These are phyloP conservation scores for Macheiramphus alcinus DNA, from an alignment of 2,113 vertebrate species.

Conservation along the genomic window DNA sequence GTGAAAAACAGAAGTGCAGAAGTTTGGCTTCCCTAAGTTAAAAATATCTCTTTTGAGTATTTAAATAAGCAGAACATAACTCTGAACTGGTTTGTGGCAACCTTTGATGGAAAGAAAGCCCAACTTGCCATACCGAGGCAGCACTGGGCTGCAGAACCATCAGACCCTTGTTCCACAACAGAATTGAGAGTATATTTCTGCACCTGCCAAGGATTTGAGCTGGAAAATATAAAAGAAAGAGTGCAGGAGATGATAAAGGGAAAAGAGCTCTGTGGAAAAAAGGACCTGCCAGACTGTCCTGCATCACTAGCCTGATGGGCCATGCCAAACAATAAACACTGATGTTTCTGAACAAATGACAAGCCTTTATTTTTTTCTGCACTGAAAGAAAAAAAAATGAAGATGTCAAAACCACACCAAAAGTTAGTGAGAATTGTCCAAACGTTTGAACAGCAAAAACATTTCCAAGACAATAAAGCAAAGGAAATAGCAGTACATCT, in stretches of 20 bases:
- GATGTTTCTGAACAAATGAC: neutral
- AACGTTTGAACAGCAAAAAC: neutral
- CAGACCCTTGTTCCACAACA: fast-evolving
- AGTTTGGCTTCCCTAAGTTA: neutral
- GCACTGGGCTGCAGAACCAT: neutral
- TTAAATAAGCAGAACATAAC: neutral
- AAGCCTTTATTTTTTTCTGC: slow-evolving; percentile 24
- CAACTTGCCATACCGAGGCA: neutral
- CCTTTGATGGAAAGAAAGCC: neutral
- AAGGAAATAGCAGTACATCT: neutral
- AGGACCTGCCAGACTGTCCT: neutral
- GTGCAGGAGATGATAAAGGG: neutral
- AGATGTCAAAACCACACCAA: neutral
- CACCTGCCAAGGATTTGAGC: neutral
- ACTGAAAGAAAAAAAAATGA: neutral
- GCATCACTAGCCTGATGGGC: fast-evolving
- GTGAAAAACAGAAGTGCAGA: neutral
- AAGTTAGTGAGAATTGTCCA: neutral
- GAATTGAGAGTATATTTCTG: neutral
- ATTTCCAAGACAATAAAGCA: neutral
- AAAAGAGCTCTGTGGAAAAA: neutral
- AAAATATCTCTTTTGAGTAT: neutral
- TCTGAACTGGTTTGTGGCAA: neutral
- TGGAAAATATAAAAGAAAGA: neutral
- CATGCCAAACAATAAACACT: neutral